These are phyloP conservation scores for Myopa tessellatipennis DNA, from an alignment of 2,888 invertebrate genomes.

Conservation along the genomic window DNA sequence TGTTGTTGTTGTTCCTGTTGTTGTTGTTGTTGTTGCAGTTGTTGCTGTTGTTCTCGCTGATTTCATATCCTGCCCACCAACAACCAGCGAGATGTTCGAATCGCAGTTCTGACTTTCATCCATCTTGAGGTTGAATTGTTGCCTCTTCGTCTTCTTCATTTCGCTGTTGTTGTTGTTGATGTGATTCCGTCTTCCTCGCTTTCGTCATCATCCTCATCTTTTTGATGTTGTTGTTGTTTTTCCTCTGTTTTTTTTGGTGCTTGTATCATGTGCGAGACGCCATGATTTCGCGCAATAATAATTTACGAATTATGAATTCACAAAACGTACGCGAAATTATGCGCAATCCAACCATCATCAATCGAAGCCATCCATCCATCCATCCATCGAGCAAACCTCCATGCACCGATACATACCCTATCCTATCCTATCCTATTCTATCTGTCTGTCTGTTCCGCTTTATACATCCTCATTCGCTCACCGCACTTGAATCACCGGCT, in stretches of 20 bases:
- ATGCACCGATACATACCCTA: conserved; percentile 26
- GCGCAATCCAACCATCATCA: conserved; percentile 52
- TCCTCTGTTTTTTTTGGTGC: conserved; percentile 25
- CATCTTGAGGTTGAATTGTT: too few relatives aligned
- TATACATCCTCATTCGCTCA: too few relatives aligned
- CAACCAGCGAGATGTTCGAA: too few relatives aligned
- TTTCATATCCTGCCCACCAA: too few relatives aligned
- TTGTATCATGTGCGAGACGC: conserved; percentile 31
- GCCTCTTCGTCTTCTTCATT: too few relatives aligned
- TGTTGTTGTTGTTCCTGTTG: too few relatives aligned
- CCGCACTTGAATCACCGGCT: too few relatives aligned
- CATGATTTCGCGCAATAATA: conserved; percentile 32
- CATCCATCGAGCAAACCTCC: conserved; percentile 27
- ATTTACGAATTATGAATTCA: conserved; percentile 55
- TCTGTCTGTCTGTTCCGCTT: conserved; percentile 12
- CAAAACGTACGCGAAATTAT: conserved; percentile 63
- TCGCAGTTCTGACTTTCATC: too few relatives aligned
- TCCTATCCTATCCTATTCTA: conserved; percentile 7
- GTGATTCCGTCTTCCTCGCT: conserved; percentile 16
- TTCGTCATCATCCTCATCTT: background rate
- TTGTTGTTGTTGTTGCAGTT: too few relatives aligned
- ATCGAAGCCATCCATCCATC: conserved; percentile 25
- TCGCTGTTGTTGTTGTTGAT: conserved; percentile 22
- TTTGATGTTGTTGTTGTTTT: conserved; percentile 24
- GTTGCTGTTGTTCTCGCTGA: too few relatives aligned